Conservation (phyloP, 2,888 invertebrate genomes). For the Cephus runcator region DNA sequence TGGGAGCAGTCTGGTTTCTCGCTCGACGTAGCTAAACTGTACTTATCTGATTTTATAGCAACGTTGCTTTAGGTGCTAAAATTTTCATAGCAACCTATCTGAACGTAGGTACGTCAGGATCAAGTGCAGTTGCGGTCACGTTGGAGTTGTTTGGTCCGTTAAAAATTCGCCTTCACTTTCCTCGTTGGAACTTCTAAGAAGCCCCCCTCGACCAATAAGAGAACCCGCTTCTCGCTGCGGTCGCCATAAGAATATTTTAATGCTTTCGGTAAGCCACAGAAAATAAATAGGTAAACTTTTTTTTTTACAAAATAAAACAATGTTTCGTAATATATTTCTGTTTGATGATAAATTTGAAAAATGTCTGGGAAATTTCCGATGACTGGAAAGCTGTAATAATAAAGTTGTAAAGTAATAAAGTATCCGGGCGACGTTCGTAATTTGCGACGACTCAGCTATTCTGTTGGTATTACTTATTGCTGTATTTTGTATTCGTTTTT, state of each 20-base stretch:
- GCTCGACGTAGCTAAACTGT: not conserved
- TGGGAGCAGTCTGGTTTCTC: not conserved
- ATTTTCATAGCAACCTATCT: not conserved
- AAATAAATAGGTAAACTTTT: not conserved
- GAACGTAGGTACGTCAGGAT: not conserved
- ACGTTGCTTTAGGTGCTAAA: not conserved
- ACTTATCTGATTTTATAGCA: not conserved
- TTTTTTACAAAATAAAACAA: not conserved
- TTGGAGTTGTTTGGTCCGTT: not conserved
- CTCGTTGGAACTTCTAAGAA: not conserved
- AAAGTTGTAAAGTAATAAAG: not conserved
- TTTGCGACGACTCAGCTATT: not conserved
- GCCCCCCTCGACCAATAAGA: too few relatives aligned
- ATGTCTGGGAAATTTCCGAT: not conserved
- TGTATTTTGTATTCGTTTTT: not conserved
- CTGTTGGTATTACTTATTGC: not conserved
- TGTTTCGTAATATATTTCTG: not conserved
- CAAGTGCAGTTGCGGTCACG: not conserved
- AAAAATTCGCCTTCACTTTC: not conserved
- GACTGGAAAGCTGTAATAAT: not conserved
- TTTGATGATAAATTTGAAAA: not conserved
- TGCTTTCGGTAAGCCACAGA: not conserved
- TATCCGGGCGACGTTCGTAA: not conserved
- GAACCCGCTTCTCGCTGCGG: not conserved
- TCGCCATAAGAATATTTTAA: not conserved